Conservation (phyloP, 2,888 invertebrate genomes). For the Xylota segnis region DNA sequence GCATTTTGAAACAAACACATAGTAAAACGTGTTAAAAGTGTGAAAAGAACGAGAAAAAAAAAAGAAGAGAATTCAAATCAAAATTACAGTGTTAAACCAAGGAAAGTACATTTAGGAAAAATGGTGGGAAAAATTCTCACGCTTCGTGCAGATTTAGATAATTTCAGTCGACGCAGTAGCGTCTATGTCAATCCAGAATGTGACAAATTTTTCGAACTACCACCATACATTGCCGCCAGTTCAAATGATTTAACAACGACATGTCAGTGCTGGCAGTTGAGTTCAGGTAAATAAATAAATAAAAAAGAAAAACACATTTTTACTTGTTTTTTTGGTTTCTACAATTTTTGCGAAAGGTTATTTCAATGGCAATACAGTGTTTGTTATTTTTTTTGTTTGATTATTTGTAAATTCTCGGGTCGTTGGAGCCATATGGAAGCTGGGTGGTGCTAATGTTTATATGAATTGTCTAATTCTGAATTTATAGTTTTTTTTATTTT, state of each 20-base stretch:
- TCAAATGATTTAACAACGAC: conserved; percentile 83
- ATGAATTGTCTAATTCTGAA: not conserved
- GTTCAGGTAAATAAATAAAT: conserved; percentile 81
- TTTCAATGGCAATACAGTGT: conserved; percentile 33
- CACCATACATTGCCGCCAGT: conserved; percentile 83
- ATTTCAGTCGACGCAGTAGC: conserved; percentile 84
- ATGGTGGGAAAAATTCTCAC: conserved; percentile 84
- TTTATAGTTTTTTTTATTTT: conserved; percentile 1
- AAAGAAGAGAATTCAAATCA: too few species aligned
- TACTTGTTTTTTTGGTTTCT: not conserved
- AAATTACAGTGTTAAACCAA: conserved; percentile 22
- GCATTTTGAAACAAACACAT: conserved; percentile 25
- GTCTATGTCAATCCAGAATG: conserved; percentile 85
- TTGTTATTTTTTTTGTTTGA: conserved; percentile 8
- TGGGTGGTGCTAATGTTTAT: not conserved
- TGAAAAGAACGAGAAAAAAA: conserved; percentile 35
- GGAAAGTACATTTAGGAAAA: conserved; percentile 16
- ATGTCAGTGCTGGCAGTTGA: conserved; percentile 84
- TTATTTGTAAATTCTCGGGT: conserved; percentile 1
- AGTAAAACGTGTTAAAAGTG: conserved; percentile 17
- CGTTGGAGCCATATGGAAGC: not conserved
- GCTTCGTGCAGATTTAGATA: conserved; percentile 83
- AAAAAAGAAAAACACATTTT: not conserved
- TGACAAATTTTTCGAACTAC: conserved; percentile 84
- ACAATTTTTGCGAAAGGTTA: conserved; percentile 30